phyloP scores from a whole-genome alignment of 2,797 vertebrate genomes.

The Helicolenus hilgendorfi region DNA sequence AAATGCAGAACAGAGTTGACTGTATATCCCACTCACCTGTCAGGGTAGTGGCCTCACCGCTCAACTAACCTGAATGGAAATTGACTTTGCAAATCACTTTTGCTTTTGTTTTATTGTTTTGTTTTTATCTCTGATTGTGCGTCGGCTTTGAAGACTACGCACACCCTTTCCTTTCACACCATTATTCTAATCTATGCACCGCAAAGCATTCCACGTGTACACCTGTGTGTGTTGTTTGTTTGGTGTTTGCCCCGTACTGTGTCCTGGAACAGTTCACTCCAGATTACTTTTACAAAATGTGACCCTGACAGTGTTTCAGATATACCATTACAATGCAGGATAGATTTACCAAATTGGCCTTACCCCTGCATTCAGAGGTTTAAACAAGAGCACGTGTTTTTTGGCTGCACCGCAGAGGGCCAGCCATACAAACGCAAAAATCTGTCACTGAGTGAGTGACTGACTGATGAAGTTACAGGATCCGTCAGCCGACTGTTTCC shows the following conservation, averaged over 20 bases:
- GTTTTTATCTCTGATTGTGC: not conserved
- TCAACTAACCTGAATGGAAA: not conserved
- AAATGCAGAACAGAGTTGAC: not conserved
- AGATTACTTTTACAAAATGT: not conserved
- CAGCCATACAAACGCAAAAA: too few species aligned
- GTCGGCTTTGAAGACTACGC: not conserved
- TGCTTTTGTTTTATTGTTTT: not conserved
- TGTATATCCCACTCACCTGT: not conserved
- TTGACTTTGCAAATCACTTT: not conserved
- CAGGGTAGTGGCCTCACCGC: not conserved
- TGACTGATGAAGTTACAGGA: too few species aligned
- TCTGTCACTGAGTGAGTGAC: too few species aligned
- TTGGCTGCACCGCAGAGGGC: not conserved
- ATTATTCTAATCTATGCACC: not conserved
- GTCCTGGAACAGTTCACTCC: not conserved
- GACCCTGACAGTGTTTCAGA: not conserved
- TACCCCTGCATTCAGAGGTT: not conserved
- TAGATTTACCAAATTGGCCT: not conserved
- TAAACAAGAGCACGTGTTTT: not conserved
- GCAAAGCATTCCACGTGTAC: not conserved
- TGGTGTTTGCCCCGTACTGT: not conserved
- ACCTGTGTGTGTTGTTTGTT: not conserved
- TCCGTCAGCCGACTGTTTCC: too few species aligned
- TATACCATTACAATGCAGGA: not conserved
- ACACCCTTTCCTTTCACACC: not conserved